phyloP scores from a whole-genome alignment of 2,888 invertebrate genomes.

The Stictocephala bisonia region DNA sequence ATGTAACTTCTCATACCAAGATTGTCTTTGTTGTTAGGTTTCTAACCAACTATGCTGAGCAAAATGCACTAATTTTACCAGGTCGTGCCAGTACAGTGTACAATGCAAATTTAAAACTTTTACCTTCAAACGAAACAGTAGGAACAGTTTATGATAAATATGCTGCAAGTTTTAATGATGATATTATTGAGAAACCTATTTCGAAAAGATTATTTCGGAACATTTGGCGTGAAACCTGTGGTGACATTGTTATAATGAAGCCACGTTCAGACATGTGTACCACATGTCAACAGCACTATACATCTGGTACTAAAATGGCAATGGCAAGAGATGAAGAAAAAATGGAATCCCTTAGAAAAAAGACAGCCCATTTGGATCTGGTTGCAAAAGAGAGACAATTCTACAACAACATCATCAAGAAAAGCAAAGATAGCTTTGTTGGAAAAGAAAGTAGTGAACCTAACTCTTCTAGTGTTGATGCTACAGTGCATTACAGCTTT shows the following conservation, averaged over 20 bases:
- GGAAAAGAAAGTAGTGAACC: too few species aligned
- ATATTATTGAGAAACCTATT: conserved; percentile 1
- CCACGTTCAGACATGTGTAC: conserved; percentile 28
- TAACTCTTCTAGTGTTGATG: too few species aligned
- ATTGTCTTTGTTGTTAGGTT: background rate
- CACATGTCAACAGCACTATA: conserved; percentile 2
- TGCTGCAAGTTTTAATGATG: conserved; percentile 26
- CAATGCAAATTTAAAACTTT: conserved; percentile 2
- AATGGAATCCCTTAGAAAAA: conserved; percentile 4
- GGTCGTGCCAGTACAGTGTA: background rate
- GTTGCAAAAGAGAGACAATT: conserved; percentile 23
- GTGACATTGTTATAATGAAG: conserved; percentile 22
- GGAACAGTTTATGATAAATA: background rate
- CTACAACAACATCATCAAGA: conserved; percentile 27
- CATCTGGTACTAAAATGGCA: conserved; percentile 4
- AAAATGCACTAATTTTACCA: conserved; percentile 12
- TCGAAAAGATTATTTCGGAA: background rate
- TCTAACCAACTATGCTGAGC: conserved; percentile 20
- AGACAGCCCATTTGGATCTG: conserved; percentile 8
- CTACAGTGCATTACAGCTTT: conserved; percentile 49
- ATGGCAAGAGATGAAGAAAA: conserved; percentile 23
- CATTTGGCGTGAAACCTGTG: conserved; percentile 10
- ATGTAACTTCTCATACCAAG: background rate
- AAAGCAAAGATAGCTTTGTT: background rate
- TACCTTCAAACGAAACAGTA: conserved; percentile 18